Percentiles rank a stretch among this genome's conserved stretches.
phyloP scores from a whole-genome alignment of 2,797 vertebrate species.

The Chanos chanos region DNA sequence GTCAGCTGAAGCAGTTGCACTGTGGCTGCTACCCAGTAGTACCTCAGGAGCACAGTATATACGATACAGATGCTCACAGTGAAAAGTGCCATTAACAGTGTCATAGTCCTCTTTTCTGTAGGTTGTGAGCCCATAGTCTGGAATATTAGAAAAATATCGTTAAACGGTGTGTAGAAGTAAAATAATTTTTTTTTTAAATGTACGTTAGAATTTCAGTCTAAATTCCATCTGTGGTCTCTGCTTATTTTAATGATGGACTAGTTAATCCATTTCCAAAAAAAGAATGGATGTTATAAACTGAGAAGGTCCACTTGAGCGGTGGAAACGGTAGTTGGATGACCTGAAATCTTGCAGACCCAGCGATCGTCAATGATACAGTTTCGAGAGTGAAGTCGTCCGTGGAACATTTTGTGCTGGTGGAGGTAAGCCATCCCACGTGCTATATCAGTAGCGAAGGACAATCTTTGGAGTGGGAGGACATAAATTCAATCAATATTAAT shows the following conservation, averaged over 20 bases:
- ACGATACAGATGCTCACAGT: conserved; percentile 52
- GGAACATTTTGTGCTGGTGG: conserved; percentile 72
- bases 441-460: conserved; percentile 75
- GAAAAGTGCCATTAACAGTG: conserved; percentile 49
- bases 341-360: conserved; percentile 79
- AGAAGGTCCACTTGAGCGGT: too few relatives aligned
- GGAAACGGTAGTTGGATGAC: too few relatives aligned
- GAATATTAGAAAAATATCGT: not conserved
- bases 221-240: too few relatives aligned
- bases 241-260: too few relatives aligned
- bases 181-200: not conserved
- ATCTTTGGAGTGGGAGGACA: conserved; percentile 41
- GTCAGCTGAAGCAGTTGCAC: conserved; percentile 59
- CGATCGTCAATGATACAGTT: conserved; percentile 75
- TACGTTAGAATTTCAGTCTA: not conserved
- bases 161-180: not conserved
- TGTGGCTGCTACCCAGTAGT: conserved; percentile 56
- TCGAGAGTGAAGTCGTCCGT: conserved; percentile 69
- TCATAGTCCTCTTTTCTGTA: conserved; percentile 73
- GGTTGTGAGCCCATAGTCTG: conserved; percentile 68
- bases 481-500: not conserved
- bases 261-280: too few relatives aligned
- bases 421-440: conserved; percentile 71
- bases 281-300: too few relatives aligned
- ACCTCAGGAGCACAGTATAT: conserved; percentile 72